phyloP scores from a whole-genome alignment of 1,140 invertebrate species.

The Cecropterus lyciades region DNA sequence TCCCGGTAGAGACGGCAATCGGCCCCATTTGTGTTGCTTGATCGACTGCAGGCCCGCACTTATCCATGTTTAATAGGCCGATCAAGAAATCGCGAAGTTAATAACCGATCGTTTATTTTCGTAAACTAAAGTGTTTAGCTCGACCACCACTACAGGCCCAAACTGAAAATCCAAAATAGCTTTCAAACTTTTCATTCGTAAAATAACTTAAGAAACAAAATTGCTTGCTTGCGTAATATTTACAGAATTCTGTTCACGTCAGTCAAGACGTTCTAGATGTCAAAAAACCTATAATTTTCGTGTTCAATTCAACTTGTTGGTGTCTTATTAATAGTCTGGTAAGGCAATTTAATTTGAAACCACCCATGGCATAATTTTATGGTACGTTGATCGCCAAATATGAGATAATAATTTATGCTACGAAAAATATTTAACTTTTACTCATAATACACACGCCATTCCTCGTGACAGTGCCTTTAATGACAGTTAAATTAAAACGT shows the following conservation, averaged over 20 bases:
- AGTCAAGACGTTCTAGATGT: conserved; percentile 42
- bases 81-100: conserved; percentile 72
- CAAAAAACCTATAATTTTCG: conserved; percentile 56
- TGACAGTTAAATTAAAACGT: conserved; percentile 8
- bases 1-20: conserved; percentile 48
- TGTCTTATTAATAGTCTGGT: conserved; percentile 54
- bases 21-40: conserved; percentile 65
- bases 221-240: conserved; percentile 5
- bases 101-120: conserved; percentile 65
- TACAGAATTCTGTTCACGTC: conserved; percentile 44
- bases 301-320: conserved; percentile 46
- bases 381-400: conserved; percentile 16
- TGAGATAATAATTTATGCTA: conserved; percentile 26
- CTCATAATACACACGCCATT: background rate
- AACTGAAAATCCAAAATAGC: background rate
- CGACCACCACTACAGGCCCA: conserved; percentile 1
- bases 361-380: conserved; percentile 29
- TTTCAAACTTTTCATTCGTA: conserved; percentile 1
- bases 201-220: background rate
- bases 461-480: background rate
- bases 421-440: conserved; percentile 38
- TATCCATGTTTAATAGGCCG: conserved; percentile 69
- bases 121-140: conserved; percentile 39
- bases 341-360: conserved; percentile 28
- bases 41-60: conserved; percentile 71